Conservation (phyloP, 1,140 invertebrate genomes). For the Ostrea edulis region DNA sequence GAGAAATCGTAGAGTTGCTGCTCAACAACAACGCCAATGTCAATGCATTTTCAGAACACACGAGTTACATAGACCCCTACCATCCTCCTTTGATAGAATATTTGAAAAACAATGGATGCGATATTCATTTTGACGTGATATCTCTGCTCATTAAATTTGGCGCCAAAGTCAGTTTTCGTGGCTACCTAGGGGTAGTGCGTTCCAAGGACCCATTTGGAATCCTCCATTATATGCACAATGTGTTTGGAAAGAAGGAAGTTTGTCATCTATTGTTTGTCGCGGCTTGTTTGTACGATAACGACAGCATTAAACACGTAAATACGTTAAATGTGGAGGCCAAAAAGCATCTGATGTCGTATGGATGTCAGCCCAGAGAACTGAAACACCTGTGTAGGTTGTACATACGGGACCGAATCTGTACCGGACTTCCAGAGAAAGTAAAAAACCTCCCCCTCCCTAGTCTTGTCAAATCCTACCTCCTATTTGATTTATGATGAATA, state of each 20-base stretch:
- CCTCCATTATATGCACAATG: constrained; percentile 61
- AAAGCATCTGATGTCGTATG: constrained; percentile 53
- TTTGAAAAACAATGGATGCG: constrained; percentile 85
- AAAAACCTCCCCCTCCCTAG: constrained; percentile 64
- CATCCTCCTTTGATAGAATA: constrained; percentile 91
- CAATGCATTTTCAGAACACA: constrained; percentile 84
- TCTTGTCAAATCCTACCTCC: constrained; percentile 68
- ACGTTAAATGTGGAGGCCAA: constrained; percentile 52
- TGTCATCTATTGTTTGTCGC: constrained; percentile 63
- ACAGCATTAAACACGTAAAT: constrained; percentile 58
- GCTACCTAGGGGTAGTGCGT: constrained; percentile 50
- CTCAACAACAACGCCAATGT: constrained; percentile 74
- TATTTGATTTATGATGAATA: constrained; percentile 57
- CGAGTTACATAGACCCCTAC: constrained; percentile 74
- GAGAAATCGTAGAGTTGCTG: constrained; percentile 85
- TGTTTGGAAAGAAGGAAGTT: constrained; percentile 59
- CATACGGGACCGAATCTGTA: constrained; percentile 54
- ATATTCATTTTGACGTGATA: constrained; percentile 86
- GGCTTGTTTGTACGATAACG: constrained; percentile 57
- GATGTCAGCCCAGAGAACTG: constrained; percentile 57
- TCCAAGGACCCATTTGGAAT: constrained; percentile 70
- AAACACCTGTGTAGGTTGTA: constrained; percentile 63
- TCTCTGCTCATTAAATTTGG: constrained; percentile 88
- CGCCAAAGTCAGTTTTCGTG: constrained; percentile 80
- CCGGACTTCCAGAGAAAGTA: constrained; percentile 59